Base-by-base conservation (phyloP, 2,797 vertebrate species). In the Anas georgica region DNA sequence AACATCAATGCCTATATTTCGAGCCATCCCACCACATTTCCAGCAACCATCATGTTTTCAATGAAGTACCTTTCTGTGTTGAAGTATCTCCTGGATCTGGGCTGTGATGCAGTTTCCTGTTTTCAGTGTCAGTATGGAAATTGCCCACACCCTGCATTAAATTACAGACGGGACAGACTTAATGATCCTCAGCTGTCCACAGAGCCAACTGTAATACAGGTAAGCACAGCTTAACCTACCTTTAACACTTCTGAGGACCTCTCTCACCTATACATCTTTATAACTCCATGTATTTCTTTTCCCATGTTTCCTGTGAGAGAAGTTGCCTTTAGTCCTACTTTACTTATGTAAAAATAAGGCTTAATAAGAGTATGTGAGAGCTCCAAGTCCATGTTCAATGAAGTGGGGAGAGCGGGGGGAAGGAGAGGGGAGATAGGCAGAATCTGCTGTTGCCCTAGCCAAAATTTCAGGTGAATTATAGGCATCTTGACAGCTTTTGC, bases 41-140 rank as follows among this genome's bases (percentile, higher is more conserved):
- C 99, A 0, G 98, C 98, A 9, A 97, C 98, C 56, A 98, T 99
- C 94, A 98, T 99, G 98, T 99, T 99, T 97, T 98, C 98, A 31
- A 98, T 99, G 98, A 99, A 99, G 97, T 98, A 98, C 92, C 98
- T 99, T 77, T 81, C 98, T 0, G 91, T 99, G 97, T 98, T 99
- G 88, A 99, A 99, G 94, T 99, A 98, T 93, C 97, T 99, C 79
- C 97, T 99, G 95, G 99, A 99, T 97, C 97, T 98, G 2, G 99
- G 99, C 69, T 98, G 98, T 37, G 97, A 99, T 0, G 99, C 98
- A 23, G 86, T 93, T 25, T 97, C 99, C 63, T 99, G 99, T 97
- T 99, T 99, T 64, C 94, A 96, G 31, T 99, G 99, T 67, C 66
- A 92, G 17, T 98, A 99, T 0, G 98, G 99, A 37, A 98, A 90